Conservation (phyloP, 2,113 vertebrate genomes). For the Sminthopsis crassicaudata region DNA sequence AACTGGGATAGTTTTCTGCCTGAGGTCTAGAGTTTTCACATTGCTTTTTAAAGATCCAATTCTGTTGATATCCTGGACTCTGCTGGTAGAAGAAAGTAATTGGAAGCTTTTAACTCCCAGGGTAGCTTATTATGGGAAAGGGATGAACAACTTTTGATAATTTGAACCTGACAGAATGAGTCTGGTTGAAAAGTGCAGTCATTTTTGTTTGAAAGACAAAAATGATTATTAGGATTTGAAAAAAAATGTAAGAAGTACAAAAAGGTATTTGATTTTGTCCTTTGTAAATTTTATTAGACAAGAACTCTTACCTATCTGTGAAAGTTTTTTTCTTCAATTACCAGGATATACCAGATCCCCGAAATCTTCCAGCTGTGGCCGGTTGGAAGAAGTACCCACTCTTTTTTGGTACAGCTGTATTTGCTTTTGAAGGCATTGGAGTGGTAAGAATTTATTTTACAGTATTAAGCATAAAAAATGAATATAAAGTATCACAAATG, state of each 20-base stretch:
- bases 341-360: slow-evolving; percentile 86
- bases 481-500: not conserved
- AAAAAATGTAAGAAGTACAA: slow-evolving; percentile 10
- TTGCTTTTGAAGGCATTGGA: slow-evolving; percentile 93
- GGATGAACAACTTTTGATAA: slow-evolving; percentile 6
- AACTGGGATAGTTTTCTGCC: not conserved
- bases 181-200: not conserved
- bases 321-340: slow-evolving; percentile 40
- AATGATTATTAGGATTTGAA: not conserved
- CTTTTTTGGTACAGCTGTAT: slow-evolving; percentile 92
- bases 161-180: slow-evolving; percentile 15
- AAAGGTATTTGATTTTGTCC: slow-evolving; percentile 28
- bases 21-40: not conserved
- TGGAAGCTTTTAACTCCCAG: slow-evolving; percentile 9
- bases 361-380: slow-evolving; percentile 83
- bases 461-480: slow-evolving; percentile 29
- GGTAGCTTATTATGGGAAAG: slow-evolving; percentile 36
- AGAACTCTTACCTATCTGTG: not conserved
- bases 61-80: not conserved
- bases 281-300: slow-evolving; percentile 35
- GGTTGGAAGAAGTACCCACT: slow-evolving; percentile 90
- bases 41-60: slow-evolving; percentile 27
- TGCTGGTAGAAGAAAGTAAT: slow-evolving; percentile 46
- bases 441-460: slow-evolving; percentile 86
- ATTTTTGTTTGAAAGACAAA: not conserved